Evolutionary conservation across 2,888 invertebrate genomes (phyloP), one percentile per base, ranked within the genome.

Genomic region (Halictus ligatus): DNA sequence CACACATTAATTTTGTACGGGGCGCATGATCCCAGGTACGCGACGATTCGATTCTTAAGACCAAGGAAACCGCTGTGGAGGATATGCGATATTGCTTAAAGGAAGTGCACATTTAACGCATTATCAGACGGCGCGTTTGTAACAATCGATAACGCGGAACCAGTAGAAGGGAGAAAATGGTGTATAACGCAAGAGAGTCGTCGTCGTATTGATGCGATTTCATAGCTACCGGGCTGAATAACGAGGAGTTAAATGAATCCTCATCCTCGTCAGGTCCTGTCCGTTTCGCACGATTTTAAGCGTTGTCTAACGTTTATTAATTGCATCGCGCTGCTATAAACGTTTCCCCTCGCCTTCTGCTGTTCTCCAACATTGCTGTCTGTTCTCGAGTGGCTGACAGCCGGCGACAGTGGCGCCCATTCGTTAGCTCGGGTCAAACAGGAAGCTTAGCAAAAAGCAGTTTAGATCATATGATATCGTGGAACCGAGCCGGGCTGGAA

Each of bases 91-190:
- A 79, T 84, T 74, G 74, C 64, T 77, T 73, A 76, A 80, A 80
- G 88, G 83, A 89, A 87, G 78, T 85, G 77, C 84, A 89, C 88
- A 83, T 87, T 89, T 89, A 89, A 83, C 90, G 83, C 88, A 80
- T 90, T 90, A 90, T 90, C 90, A 87, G 88, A 79, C 84, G 87
- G 83, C 85, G 85, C 84, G 81, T 87, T 88, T 82, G 83, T 88
- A 83, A 90, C 83, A 90, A 90, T 90, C 89, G 90, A 90, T 90
- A 90, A 87, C 88, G 79, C 85, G 81, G 81, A 54, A 54, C 80
- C 60, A 64, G 89, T 82, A 89, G 89, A 86, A 89, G 89, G 89
- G 89, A 89, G 89, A 89, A 69, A 73, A 86, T 50, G 69, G 69
- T 85, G 67, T 86, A 75, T 35, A 73, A 76, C 75, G 81, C 72